Conservation (phyloP, 2,888 invertebrate species). For the Oscheius onirici region DNA sequence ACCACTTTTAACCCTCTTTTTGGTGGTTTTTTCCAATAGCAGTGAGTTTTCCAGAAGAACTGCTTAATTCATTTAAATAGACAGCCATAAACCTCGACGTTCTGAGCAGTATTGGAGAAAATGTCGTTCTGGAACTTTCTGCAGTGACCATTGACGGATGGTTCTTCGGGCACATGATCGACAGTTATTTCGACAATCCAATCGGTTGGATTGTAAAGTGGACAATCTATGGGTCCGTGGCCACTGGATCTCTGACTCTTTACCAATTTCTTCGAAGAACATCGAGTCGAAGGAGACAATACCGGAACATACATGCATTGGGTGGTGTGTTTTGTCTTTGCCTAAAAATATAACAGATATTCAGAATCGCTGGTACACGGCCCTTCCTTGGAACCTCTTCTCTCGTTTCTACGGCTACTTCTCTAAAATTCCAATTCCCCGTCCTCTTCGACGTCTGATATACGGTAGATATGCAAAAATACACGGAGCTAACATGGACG, state of each 20-base stretch:
- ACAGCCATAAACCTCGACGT: not conserved
- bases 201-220: not conserved
- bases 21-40: no score
- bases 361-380: conserved; percentile 66
- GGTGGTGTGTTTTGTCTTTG: not conserved
- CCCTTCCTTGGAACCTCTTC: conserved; percentile 60
- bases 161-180: not conserved
- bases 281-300: not conserved
- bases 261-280: not conserved
- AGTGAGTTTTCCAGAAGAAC: no score
- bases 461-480: conserved; percentile 58
- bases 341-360: conserved; percentile 73
- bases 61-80: not conserved
- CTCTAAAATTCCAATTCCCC: conserved; percentile 58
- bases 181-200: not conserved
- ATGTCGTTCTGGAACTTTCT: not conserved
- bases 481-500: conserved; percentile 66
- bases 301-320: not conserved
- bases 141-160: not conserved
- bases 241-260: not conserved
- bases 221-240: not conserved
- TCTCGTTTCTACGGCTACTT: conserved; percentile 49
- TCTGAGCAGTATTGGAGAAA: not conserved
- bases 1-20: no score
- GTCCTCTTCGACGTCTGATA: conserved; percentile 54